Conservation (phyloP, 1,140 invertebrate species). For the Apis laboriosa region DNA sequence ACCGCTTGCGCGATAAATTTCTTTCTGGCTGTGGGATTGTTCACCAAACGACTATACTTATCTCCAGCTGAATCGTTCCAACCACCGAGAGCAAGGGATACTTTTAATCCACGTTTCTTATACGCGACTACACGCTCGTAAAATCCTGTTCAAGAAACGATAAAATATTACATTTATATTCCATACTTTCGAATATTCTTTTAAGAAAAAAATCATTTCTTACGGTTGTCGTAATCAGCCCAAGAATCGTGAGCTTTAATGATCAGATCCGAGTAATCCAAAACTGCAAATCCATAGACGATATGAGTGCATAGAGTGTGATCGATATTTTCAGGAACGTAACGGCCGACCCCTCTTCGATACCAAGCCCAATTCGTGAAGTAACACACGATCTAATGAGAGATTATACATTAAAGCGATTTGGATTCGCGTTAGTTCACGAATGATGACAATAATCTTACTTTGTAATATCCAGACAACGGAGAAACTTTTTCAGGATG, state of each 20-base stretch:
- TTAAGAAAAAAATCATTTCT: slow-evolving; percentile 59
- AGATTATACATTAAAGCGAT: background rate
- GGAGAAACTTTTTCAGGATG: slow-evolving; percentile 76
- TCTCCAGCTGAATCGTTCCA: slow-evolving; percentile 95
- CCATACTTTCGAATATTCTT: background rate
- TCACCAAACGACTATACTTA: slow-evolving; percentile 91
- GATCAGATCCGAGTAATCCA: slow-evolving; percentile 88
- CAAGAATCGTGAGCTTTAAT: slow-evolving; percentile 93
- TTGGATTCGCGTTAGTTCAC: background rate
- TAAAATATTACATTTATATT: background rate
- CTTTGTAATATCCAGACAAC: slow-evolving; percentile 76
- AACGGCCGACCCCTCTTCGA: slow-evolving; percentile 89
- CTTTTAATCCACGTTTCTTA: slow-evolving; percentile 91
- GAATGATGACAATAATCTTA: slow-evolving; percentile 25
- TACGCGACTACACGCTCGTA: slow-evolving; percentile 90
- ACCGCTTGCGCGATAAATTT: slow-evolving; percentile 89
- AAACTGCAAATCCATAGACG: slow-evolving; percentile 94
- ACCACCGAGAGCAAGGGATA: slow-evolving; percentile 91
- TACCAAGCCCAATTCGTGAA: slow-evolving; percentile 98
- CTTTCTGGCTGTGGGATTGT: slow-evolving; percentile 85
- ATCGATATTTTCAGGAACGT: slow-evolving; percentile 92
- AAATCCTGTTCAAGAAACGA: slow-evolving; percentile 83
- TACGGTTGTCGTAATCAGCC: slow-evolving; percentile 93
- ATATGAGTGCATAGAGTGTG: slow-evolving; percentile 94
- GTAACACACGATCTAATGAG: slow-evolving; percentile 90